These are phyloP conservation scores for Atherinomorus stipes DNA, from an alignment of 2,113 vertebrate genomes.

Conservation along the genomic window DNA sequence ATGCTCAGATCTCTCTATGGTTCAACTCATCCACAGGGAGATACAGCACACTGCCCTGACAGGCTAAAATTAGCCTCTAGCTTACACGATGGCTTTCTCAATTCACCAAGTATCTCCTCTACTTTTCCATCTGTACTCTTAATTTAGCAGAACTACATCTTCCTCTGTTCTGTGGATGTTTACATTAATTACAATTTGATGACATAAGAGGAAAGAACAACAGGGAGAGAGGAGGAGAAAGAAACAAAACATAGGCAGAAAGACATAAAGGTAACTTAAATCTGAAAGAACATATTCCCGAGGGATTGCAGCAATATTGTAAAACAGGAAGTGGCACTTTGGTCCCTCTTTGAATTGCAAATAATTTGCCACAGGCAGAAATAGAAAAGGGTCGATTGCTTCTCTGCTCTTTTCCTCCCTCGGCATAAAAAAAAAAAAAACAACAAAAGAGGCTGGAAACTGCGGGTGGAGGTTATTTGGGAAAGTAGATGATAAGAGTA, in stretches of 20 bases:
- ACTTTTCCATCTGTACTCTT: constrained; percentile 60
- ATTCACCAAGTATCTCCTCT: constrained; percentile 52
- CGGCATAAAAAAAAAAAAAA: constrained; percentile 48
- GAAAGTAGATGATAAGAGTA: neutral
- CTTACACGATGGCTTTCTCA: constrained; percentile 76
- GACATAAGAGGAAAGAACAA: constrained; percentile 38
- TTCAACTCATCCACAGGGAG: constrained; percentile 71
- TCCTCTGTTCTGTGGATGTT: constrained; percentile 11
- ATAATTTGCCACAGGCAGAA: constrained; percentile 56
- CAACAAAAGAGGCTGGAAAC: constrained; percentile 21
- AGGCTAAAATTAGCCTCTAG: constrained; percentile 82
- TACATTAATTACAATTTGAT: constrained; percentile 37
- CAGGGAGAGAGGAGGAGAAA: constrained; percentile 5
- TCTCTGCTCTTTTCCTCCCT: constrained; percentile 32
- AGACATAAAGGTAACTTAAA: constrained; percentile 20
- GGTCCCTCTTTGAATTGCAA: constrained; percentile 64
- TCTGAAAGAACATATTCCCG: constrained; percentile 30
- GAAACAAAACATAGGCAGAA: constrained; percentile 10
- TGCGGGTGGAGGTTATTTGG: neutral
- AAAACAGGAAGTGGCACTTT: constrained; percentile 48
- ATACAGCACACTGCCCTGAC: constrained; percentile 70
- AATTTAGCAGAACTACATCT: constrained; percentile 48
- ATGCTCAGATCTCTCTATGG: constrained; percentile 71
- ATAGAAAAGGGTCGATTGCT: constrained; percentile 41
- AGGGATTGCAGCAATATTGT: constrained; percentile 9